Base-by-base conservation (phyloP, 2,888 invertebrate genomes). In the Sarcophaga subvicina region DNA sequence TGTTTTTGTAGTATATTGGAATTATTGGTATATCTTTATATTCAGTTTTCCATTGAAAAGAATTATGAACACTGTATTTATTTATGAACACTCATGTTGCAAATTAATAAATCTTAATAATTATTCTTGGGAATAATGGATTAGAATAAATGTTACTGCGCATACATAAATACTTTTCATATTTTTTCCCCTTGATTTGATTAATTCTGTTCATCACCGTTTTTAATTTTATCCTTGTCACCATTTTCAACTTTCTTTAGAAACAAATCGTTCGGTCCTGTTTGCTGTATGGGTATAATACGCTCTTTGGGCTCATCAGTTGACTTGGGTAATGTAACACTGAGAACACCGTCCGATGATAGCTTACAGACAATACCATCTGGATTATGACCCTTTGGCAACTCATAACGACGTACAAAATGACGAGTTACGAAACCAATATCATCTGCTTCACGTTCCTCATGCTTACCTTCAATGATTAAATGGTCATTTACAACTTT, bases 331-430 rank as follows among this genome's bases (percentile, higher is more conserved):
- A 96, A 96, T 0, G 95, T 95, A 71, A 97, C 95, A 0, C 96
- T 96, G 54, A 97, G 94, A 22, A 97, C 95, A 0, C 97, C 98
- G 91, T 98, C 97, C 0, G 97, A 96, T 0, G 97, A 97, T 63
- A 98, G 93, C 1, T 95, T 95, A 71, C 97, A 97, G 66, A 95
- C 94, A 2, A 98, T 95, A 86, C 95, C 95, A 10, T 95, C 95
- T 0, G 96, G 94, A 84, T 97, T 96, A 89, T 95, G 95, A 66
- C 95, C 95, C 71, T 95, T 94, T 2, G 96, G 96, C 12, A 97
- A 91, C 87, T 95, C 93, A 92, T 96, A 96, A 72, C 95, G 94
- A 75, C 98, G 95, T 0, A 94, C 94, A 92, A 98, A 98, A 92
- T 97, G 97, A 25, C 98, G 95, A 2, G 97, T 96, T 77, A 98